Evolutionary conservation across 2,113 vertebrate genomes (phyloP).

Genomic region (Rhinoderma darwinii): DNA sequence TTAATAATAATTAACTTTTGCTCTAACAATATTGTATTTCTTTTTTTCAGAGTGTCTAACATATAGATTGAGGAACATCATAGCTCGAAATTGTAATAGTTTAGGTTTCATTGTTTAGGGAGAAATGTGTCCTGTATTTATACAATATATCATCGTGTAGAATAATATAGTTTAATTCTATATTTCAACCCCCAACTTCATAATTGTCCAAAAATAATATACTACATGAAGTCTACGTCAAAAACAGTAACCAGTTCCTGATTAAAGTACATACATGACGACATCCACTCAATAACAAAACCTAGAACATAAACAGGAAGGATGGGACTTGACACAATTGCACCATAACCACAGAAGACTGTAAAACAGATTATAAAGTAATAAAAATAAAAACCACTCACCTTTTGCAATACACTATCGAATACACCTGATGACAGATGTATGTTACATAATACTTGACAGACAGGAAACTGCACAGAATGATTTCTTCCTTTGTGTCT

Average conservation of each 20-base stretch:
- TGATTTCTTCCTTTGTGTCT: background rate
- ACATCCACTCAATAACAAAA: background rate
- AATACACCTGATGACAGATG: constrained; percentile 10
- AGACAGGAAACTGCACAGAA: background rate
- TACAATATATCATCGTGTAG: too few relatives aligned
- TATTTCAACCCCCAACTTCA: too few relatives aligned
- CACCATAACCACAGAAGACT: constrained; percentile 5
- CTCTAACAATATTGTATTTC: too few relatives aligned
- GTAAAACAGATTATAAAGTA: constrained; percentile 10
- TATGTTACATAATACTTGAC: background rate
- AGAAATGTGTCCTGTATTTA: too few relatives aligned
- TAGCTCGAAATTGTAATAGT: too few relatives aligned
- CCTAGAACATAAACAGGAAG: background rate
- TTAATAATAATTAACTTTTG: too few relatives aligned
- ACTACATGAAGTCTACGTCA: too few relatives aligned
- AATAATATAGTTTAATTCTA: too few relatives aligned
- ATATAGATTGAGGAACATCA: too few relatives aligned
- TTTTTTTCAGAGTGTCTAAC: background rate
- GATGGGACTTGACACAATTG: background rate
- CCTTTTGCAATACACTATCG: background rate
- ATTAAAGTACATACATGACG: background rate
- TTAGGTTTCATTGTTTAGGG: too few relatives aligned
- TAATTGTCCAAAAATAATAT: too few relatives aligned
- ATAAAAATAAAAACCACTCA: constrained; percentile 30
- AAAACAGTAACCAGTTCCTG: background rate